These are phyloP conservation scores for Galago senegalensis DNA, from an alignment of 2,797 vertebrate genomes.

Conservation along the genomic window DNA sequence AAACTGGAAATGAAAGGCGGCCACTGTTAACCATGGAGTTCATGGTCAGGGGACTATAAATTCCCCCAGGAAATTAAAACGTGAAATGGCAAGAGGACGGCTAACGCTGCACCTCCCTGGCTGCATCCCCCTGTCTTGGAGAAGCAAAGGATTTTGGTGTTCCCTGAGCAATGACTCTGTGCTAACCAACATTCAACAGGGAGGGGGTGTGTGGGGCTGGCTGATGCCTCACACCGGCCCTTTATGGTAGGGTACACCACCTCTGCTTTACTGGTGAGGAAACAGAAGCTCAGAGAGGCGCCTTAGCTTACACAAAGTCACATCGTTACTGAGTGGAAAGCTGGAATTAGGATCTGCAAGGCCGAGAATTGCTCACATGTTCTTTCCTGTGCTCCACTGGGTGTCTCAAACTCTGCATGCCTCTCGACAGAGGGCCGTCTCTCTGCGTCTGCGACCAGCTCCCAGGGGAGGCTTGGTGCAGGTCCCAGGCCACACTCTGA, in stretches of 20 bases:
- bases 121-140: neutral
- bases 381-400: neutral
- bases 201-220: neutral
- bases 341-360: neutral
- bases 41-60: neutral
- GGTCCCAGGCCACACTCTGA: neutral
- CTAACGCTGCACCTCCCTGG: neutral
- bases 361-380: accelerated
- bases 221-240: neutral
- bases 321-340: neutral
- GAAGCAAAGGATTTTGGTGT: neutral
- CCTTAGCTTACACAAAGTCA: neutral
- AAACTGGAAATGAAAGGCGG: neutral
- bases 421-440: neutral
- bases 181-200: neutral
- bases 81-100: neutral
- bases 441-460: neutral
- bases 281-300: neutral
- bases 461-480: accelerated
- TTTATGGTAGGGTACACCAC: neutral
- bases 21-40: neutral
- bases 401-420: neutral
- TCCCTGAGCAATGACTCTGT: neutral
- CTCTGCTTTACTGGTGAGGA: conserved; percentile 12
- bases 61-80: neutral